Evolutionary conservation across 2,888 invertebrate genomes (phyloP), one percentile per base, ranked within the genome.

Genomic region (Blera fallax): DNA sequence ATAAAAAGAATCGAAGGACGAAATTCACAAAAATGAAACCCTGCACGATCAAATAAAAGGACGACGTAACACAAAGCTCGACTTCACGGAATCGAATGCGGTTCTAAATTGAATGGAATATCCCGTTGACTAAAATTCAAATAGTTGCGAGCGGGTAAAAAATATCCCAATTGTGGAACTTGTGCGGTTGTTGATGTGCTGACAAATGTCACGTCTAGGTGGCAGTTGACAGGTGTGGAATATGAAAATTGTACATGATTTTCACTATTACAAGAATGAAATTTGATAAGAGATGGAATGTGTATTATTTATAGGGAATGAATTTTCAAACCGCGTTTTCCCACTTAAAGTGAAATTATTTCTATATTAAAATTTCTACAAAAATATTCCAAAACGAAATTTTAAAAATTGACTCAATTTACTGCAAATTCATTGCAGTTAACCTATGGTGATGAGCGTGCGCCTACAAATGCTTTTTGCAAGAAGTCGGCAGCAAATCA

Each of bases 91-190:
- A 40, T 34, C 79, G 56, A 84, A 84, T 40, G 62, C 56, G 43
- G 37, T 74, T 74, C 62, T 70, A 74, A 84, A 80, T 84, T 80
- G 54, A 64, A 69, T 54, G 27, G n/a, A 62, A 50, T 62, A 52
- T 74, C 78, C 83, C 72, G 83, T 78, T 83, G 78, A 16, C 32
- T 3, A 72, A 82, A 82, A 65, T 82, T 82, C 77, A 82, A 82
- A 77, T 76, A 70, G 56, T 24, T 56, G 1, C 7, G 52, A 70
- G 48, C 76, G 70, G 74, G 62, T 62, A 62, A 73, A 64, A 81
- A 48, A 81, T 45, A 34, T 54, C 52, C 43, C 29, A 18, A 7
- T 48, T 76, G 62, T 77, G 69, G 65, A 70, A 58, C 10, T 16
- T 48, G 24, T 16, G 0, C 2, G 10, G 50, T 60, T 69, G 8